Base-by-base conservation (phyloP, 2,888 invertebrate genomes). In the Leptopilina syphax region DNA sequence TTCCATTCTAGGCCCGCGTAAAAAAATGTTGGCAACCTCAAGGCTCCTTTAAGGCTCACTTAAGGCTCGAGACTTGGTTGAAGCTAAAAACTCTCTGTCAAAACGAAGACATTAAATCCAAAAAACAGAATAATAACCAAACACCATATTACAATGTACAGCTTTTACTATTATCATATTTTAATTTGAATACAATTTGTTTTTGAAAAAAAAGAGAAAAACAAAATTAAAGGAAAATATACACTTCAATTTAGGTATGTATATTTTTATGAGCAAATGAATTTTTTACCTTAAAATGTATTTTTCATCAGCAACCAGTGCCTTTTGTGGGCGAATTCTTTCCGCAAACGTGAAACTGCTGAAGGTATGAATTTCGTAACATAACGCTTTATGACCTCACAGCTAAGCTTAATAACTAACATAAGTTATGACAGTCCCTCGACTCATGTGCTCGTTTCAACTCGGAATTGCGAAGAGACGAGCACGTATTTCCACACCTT, bases 381-480 rank as follows among this genome's bases (percentile, higher is more conserved):
- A 70, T 70, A 70, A 54, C 54, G 50, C 70, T 70, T 70, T 70
- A 57, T 54, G 50, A 70, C 70, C 54, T 54, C 54, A 54, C 50
- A 13, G 70, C 70, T 57, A 12, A 54, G 54, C 70, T 70, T 70
- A 57, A 70, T 70, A 70, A 54, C 70, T 70, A 54, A 70, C 70
- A 70, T 70, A 54, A 57, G 70, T 70, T 54, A 70, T 70, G 34
- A 70, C 54, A 12, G 50, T 70, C 70, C 54, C 70, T 70, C 70
- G 54, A 57, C 70, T 70, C 70, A 70, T 50, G 70, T 70, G 50
- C 70, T 70, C 70, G 54, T 70, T 70, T 70, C 70, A 12, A 57
- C 70, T 70, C n/a, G 54, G 54, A 70, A 70, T 70, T 57, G 34
- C 54, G 70, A 70, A n/a, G 54, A 70, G 70, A 54, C n/a, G 50